Conservation (phyloP, 1,140 invertebrate species). For the Drosophila nigromelanica region DNA sequence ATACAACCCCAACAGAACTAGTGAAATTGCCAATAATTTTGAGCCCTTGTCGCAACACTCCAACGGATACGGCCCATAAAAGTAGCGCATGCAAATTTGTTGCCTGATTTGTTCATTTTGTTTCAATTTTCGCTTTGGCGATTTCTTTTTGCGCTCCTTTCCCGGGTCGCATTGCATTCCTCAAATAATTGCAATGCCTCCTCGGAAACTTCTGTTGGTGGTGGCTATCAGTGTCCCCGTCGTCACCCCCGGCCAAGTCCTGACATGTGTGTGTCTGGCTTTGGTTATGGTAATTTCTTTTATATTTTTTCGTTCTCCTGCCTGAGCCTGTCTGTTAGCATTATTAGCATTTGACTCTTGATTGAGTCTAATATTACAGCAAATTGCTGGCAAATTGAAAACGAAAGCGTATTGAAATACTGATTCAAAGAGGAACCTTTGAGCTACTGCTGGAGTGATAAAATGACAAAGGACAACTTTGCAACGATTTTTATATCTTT, state of each 20-base stretch:
- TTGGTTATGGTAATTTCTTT: constrained; percentile 69
- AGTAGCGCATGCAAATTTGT: constrained; percentile 79
- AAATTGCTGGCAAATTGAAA: constrained; percentile 66
- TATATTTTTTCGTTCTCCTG: constrained; percentile 18
- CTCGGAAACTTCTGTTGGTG: constrained; percentile 24
- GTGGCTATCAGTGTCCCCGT: constrained; percentile 7
- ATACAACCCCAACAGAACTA: constrained; percentile 56
- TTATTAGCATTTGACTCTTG: constrained; percentile 73
- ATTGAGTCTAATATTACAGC: constrained; percentile 63
- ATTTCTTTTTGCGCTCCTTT: constrained; percentile 16
- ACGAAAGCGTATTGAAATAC: constrained; percentile 24
- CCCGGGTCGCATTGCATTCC: constrained; percentile 62
- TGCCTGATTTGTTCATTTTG: constrained; percentile 80
- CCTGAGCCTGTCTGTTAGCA: constrained; percentile 47
- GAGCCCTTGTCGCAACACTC: constrained; percentile 41
- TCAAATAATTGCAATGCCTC: constrained; percentile 72
- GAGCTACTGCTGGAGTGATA: background rate
- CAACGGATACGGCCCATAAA: constrained; percentile 48
- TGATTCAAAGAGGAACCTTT: background rate
- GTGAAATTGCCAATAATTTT: constrained; percentile 71
- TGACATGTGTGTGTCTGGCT: constrained; percentile 28
- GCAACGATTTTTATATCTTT: background rate
- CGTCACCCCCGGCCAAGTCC: constrained; percentile 28
- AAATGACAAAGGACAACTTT: background rate
- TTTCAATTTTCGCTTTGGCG: constrained; percentile 67